phyloP scores from a whole-genome alignment of 2,113 vertebrate genomes.

The Chlorodrepanis virens region DNA sequence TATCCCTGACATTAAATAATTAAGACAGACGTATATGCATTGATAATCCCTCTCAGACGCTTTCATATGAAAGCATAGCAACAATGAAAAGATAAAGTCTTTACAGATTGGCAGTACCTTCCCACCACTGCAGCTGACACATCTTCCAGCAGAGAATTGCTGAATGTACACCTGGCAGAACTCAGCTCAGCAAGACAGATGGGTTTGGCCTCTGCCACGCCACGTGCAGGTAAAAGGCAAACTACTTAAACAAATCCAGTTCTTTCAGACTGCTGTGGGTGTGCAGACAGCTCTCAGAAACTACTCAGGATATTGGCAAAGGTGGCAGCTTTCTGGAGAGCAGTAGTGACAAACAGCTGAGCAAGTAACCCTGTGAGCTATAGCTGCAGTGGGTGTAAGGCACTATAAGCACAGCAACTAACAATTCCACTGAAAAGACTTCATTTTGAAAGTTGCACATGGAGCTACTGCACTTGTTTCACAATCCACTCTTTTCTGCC shows the following conservation, averaged over 20 bases:
- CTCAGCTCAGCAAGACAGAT: accelerated
- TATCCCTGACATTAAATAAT: not conserved
- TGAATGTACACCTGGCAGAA: not conserved
- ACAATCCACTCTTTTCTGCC: not conserved
- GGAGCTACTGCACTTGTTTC: not conserved
- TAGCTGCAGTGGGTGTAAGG: not conserved
- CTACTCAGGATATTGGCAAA: accelerated
- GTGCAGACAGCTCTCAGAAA: not conserved
- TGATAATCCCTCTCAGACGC: not conserved
- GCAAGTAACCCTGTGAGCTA: not conserved
- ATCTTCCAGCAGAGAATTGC: not conserved
- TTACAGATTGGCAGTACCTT: not conserved
- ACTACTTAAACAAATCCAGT: not conserved
- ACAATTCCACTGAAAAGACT: not conserved
- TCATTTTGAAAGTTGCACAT: not conserved
- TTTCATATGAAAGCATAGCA: not conserved
- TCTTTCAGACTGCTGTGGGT: not conserved
- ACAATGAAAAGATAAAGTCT: not conserved
- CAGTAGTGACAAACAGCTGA: not conserved
- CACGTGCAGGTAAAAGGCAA: not conserved
- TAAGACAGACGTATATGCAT: not conserved
- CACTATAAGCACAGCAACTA: not conserved
- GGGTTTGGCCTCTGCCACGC: not conserved
- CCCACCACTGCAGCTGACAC: not conserved
- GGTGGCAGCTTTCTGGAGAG: not conserved